Percentiles rank a stretch among this genome's conserved stretches.
Evolutionary conservation across 2,888 invertebrate genomes (phyloP).

Genomic region (Aricia artaxerxes): DNA sequence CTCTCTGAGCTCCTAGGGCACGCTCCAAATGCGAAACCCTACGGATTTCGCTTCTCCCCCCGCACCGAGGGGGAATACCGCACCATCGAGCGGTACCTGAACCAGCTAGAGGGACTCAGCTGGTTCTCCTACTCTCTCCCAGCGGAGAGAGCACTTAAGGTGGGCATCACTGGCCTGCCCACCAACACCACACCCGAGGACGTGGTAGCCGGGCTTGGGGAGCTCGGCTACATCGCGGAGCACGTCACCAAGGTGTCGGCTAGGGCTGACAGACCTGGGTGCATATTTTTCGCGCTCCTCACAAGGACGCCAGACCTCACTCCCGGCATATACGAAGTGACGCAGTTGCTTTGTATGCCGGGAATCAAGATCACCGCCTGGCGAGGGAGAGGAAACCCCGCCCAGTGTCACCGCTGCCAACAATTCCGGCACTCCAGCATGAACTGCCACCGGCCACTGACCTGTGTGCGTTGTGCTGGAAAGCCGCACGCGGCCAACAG

Average conservation of each 20-base stretch:
- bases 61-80: background rate
- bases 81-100: no score
- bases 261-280: slow-evolving; percentile 2
- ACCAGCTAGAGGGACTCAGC: background rate
- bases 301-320: background rate
- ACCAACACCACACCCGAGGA: slow-evolving; percentile 34
- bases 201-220: slow-evolving; percentile 28
- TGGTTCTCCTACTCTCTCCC: background rate
- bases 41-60: background rate
- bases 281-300: background rate
- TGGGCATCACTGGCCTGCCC: slow-evolving; percentile 34
- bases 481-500: no score
- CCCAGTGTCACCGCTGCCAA: slow-evolving; percentile 36
- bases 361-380: slow-evolving; percentile 35
- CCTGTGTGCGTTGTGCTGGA: slow-evolving; percentile 19
- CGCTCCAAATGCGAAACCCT: background rate
- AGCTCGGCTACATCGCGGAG: slow-evolving; percentile 31
- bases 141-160: background rate
- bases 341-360: slow-evolving; percentile 32
- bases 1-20: background rate
- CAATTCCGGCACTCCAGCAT: slow-evolving; percentile 37
- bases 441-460: slow-evolving; percentile 31
- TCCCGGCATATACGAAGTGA: slow-evolving; percentile 8
- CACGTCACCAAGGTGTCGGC: slow-evolving; percentile 16
- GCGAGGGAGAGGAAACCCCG: slow-evolving; percentile 31